Percentiles rank a stretch among this genome's conserved stretches.
Conservation (phyloP, 2,113 vertebrate genomes). For the Salminus brasiliensis region DNA sequence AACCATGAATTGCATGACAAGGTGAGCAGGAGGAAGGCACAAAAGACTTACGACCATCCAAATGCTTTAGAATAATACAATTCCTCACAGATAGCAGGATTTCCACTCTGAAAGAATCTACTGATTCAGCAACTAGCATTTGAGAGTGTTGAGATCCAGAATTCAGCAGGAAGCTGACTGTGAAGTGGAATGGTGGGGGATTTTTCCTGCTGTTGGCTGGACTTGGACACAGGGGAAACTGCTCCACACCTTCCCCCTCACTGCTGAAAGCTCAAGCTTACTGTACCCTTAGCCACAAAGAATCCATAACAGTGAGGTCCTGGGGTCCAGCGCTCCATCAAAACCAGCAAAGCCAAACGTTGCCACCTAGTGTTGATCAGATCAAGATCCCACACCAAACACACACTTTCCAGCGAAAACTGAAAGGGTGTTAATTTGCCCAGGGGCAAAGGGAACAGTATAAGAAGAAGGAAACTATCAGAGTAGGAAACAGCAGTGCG, state of each 20-base stretch:
- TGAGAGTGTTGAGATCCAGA: slow-evolving; percentile 30
- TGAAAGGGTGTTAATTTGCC: slow-evolving; percentile 52
- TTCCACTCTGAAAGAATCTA: slow-evolving; percentile 49
- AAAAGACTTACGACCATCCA: slow-evolving; percentile 58
- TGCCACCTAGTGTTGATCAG: slow-evolving; percentile 80
- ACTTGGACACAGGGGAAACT: slow-evolving; percentile 7
- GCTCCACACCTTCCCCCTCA: slow-evolving; percentile 9
- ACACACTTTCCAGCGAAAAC: slow-evolving; percentile 16
- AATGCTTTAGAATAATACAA: slow-evolving; percentile 70
- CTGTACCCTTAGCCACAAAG: slow-evolving; percentile 36
- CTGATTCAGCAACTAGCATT: slow-evolving; percentile 65
- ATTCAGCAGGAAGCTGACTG: slow-evolving; percentile 42
- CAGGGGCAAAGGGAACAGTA: slow-evolving; percentile 28
- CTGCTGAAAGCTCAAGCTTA: slow-evolving; percentile 29
- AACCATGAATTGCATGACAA: slow-evolving; percentile 69
- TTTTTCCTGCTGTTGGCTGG: slow-evolving; percentile 33
- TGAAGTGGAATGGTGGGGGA: slow-evolving; percentile 21
- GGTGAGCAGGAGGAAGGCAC: slow-evolving; percentile 62
- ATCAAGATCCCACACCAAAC: slow-evolving; percentile 7
- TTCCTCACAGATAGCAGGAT: slow-evolving; percentile 71
- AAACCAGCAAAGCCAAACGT: slow-evolving; percentile 70
- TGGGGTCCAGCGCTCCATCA: slow-evolving; percentile 14
- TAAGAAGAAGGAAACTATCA: slow-evolving; percentile 63
- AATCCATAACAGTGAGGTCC: slow-evolving; percentile 19
- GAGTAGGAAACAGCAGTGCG: slow-evolving; percentile 66